These are phyloP conservation scores for Epizoanthus scotinus DNA, from an alignment of 92 coral and sea anemone species.

Conservation along the genomic window DNA sequence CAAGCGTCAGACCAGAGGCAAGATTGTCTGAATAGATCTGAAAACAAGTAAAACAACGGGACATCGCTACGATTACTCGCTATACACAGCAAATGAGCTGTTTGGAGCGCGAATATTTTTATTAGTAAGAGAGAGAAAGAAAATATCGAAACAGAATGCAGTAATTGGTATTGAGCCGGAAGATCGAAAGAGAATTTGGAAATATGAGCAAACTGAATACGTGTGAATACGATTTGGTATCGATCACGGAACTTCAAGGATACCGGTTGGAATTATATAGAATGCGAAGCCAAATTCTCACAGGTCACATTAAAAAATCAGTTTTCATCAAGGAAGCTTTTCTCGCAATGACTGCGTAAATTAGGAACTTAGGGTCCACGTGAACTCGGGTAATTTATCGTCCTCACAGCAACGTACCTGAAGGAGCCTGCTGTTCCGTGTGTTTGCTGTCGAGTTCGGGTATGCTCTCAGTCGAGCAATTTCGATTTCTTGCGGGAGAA, in stretches of 20 bases:
- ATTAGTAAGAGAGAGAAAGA: too few species aligned
- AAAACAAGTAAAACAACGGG: too few species aligned
- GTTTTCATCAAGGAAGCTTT: not conserved
- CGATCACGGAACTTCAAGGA: not conserved
- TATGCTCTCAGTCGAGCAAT: not conserved
- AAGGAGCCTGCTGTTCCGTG: not conserved
- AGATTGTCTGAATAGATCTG: too few species aligned
- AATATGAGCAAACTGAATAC: not conserved
- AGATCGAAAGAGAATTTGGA: not conserved
- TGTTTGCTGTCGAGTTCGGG: not conserved
- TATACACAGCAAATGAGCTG: too few species aligned
- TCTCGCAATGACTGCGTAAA: not conserved
- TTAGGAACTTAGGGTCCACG: not conserved
- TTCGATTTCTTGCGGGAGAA: constrained; percentile 11
- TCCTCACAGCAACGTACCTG: not conserved
- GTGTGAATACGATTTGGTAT: not conserved
- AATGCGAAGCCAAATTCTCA: not conserved
- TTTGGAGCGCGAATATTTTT: too few species aligned
- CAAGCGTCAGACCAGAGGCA: too few species aligned
- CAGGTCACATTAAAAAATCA: not conserved
- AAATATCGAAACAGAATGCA: too few species aligned
- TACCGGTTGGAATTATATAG: not conserved
- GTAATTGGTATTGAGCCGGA: too few species aligned
- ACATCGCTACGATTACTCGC: too few species aligned
- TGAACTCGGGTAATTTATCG: not conserved